phyloP scores from a whole-genome alignment of 2,113 vertebrate genomes.

The Coregonus clupeaformis region DNA sequence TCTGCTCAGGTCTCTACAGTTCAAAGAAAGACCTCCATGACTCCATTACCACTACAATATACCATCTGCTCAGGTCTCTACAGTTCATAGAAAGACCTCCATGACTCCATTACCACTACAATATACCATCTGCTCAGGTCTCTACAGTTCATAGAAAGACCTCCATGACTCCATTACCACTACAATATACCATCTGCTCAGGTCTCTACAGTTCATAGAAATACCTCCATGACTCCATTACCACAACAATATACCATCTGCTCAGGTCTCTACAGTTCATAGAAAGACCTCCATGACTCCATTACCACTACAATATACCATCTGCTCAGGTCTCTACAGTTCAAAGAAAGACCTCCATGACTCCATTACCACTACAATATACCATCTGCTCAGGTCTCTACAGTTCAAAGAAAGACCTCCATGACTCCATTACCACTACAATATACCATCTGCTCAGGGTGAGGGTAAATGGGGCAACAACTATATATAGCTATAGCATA shows the following conservation, averaged over 20 bases:
- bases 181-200: not conserved
- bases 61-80: not conserved
- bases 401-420: not conserved
- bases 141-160: not conserved
- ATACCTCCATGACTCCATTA: not conserved
- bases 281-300: not conserved
- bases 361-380: not conserved
- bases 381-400: not conserved
- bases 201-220: not conserved
- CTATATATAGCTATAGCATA: too few species aligned
- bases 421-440: not conserved
- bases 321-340: not conserved
- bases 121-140: not conserved
- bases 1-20: not conserved
- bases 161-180: not conserved
- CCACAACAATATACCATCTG: not conserved
- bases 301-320: not conserved
- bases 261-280: not conserved
- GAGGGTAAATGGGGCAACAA: too few species aligned
- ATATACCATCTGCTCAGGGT: not conserved
- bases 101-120: not conserved
- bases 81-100: not conserved
- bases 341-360: not conserved
- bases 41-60: not conserved
- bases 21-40: not conserved